Conservation (phyloP, 2,113 vertebrate genomes). For the Myocastor coypus region DNA sequence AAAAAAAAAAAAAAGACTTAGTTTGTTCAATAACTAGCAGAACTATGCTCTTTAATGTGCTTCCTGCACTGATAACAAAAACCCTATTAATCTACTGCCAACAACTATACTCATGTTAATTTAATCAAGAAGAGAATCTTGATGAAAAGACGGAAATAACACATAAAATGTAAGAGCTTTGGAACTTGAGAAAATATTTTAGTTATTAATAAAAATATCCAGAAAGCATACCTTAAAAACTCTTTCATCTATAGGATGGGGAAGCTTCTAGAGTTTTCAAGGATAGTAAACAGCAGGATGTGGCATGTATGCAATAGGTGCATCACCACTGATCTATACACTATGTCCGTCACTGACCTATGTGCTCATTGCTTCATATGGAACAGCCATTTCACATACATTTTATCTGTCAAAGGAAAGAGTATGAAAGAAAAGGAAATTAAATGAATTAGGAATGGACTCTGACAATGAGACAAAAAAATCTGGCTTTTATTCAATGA, state of each 20-base stretch:
- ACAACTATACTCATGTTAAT: neutral
- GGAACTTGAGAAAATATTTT: conserved; percentile 2
- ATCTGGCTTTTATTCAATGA: neutral
- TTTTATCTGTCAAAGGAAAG: neutral
- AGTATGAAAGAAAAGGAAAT: neutral
- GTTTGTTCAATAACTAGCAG: conserved; percentile 6
- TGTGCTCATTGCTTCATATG: neutral
- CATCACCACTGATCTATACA: neutral
- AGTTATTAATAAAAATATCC: neutral
- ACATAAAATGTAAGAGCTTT: neutral
- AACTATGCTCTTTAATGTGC: neutral
- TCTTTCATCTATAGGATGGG: neutral
- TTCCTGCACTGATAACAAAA: conserved; percentile 37
- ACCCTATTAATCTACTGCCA: neutral
- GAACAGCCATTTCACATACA: neutral
- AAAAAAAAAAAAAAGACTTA: no score
- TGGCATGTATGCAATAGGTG: neutral
- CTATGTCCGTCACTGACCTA: neutral
- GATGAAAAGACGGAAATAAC: neutral
- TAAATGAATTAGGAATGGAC: conserved; percentile 8
- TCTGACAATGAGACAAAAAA: neutral
- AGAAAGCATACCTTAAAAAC: conserved; percentile 18
- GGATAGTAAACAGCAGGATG: neutral
- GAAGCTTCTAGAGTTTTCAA: neutral
- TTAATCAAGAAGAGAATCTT: conserved; percentile 18